Evolutionary conservation across 2,797 vertebrate species (phyloP).

Genomic region (Pseudocheirus occidentalis): DNA sequence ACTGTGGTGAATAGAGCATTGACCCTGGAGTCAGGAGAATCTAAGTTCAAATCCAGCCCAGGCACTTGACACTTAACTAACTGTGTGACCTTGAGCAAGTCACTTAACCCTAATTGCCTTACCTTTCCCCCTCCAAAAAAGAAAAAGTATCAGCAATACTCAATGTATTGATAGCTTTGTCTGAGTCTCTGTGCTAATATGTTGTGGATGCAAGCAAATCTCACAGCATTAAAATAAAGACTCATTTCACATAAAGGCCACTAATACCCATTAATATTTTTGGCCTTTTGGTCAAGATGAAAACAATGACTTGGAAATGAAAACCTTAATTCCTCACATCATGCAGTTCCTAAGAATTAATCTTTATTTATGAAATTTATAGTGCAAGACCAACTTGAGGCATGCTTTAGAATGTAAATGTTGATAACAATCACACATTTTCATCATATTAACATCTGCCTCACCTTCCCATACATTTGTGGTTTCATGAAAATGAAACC

Average conservation of each 20-base stretch:
- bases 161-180: not conserved
- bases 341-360: constrained; percentile 38
- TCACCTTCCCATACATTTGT: constrained; percentile 29
- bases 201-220: not conserved
- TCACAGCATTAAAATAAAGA: constrained; percentile 42
- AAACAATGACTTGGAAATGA: constrained; percentile 59
- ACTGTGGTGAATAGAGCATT: no score
- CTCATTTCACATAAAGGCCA: not conserved
- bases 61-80: no score
- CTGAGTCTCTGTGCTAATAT: not conserved
- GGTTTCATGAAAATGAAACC: constrained; percentile 43
- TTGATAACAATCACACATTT: constrained; percentile 32
- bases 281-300: constrained; percentile 8
- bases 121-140: no score
- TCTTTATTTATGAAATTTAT: constrained; percentile 59
- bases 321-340: constrained; percentile 47
- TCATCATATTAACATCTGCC: constrained; percentile 41
- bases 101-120: no score
- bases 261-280: constrained; percentile 21
- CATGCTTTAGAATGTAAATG: constrained; percentile 52
- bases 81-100: no score
- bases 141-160: not conserved
- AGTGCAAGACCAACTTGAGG: constrained; percentile 42
- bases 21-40: no score
- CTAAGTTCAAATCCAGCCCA: no score